Evolutionary conservation across 2,113 vertebrate genomes (phyloP).

Genomic region (Ceyx cyanopectus): DNA sequence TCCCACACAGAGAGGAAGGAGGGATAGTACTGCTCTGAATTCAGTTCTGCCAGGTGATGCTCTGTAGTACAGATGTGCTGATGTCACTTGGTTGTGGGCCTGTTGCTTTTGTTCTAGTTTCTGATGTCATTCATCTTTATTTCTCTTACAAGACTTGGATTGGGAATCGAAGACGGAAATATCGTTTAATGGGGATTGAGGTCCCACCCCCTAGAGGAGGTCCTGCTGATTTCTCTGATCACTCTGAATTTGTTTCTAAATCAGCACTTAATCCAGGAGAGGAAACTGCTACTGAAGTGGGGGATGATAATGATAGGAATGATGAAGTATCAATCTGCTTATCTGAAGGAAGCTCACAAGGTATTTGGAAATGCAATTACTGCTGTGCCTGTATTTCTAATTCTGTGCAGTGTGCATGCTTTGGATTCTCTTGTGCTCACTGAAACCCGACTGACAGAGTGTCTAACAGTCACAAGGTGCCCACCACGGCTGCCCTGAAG

Average conservation of each 20-base stretch:
- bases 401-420: conserved; percentile 57
- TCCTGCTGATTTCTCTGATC: conserved; percentile 89
- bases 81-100: conserved; percentile 27
- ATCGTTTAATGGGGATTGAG: conserved; percentile 97
- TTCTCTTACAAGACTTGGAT: conserved; percentile 94
- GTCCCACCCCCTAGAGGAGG: conserved; percentile 95
- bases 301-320: conserved; percentile 89
- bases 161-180: conserved; percentile 97
- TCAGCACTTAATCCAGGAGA: conserved; percentile 84
- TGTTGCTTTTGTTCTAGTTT: conserved; percentile 54
- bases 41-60: neutral
- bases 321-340: conserved; percentile 89
- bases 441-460: neutral
- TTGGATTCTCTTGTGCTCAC: conserved; percentile 31
- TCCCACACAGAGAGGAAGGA: neutral
- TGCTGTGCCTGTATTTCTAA: conserved; percentile 27
- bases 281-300: conserved; percentile 83
- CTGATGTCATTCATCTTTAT: conserved; percentile 68
- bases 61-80: neutral
- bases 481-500: neutral
- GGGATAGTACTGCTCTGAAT: neutral
- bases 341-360: conserved; percentile 91
- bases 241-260: conserved; percentile 83
- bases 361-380: conserved; percentile 72
- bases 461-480: neutral